Evolutionary conservation across 1,140 invertebrate genomes (phyloP).

Genomic region (Sitobion miscanthi): DNA sequence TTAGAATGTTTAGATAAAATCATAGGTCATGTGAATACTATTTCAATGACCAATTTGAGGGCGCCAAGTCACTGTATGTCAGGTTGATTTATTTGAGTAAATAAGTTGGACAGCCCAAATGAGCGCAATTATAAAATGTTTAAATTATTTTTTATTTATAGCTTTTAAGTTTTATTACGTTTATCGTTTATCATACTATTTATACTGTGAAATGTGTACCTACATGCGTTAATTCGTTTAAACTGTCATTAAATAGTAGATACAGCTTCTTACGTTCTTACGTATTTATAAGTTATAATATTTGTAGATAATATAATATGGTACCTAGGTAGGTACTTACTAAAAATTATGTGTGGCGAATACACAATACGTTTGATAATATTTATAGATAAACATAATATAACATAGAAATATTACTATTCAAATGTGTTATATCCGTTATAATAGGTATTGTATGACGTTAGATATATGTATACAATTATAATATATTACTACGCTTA

Average conservation of each 20-base stretch:
- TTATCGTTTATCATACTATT: neutral
- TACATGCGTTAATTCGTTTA: neutral
- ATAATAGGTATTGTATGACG: neutral
- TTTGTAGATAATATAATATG: too few species aligned
- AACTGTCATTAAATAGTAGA: too few species aligned
- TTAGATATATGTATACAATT: neutral
- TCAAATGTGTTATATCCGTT: neutral
- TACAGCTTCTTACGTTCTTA: neutral
- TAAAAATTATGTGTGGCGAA: neutral
- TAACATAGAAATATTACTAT: neutral
- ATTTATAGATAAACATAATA: neutral
- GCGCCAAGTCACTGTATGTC: too few species aligned
- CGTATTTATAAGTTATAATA: neutral
- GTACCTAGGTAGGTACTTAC: neutral
- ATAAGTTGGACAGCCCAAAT: neutral
- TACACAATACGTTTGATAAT: neutral
- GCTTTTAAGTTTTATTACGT: neutral
- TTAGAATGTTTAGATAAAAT: neutral
- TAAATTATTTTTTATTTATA: neutral
- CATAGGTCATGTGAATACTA: neutral
- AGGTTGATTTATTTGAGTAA: neutral
- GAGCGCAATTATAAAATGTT: too few species aligned
- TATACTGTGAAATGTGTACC: neutral
- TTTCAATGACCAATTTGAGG: neutral
- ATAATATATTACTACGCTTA: neutral